Evolutionary conservation across 1,140 invertebrate species (phyloP), one percentile per base, ranked within the genome.

Genomic region (Ruditapes philippinarum): DNA sequence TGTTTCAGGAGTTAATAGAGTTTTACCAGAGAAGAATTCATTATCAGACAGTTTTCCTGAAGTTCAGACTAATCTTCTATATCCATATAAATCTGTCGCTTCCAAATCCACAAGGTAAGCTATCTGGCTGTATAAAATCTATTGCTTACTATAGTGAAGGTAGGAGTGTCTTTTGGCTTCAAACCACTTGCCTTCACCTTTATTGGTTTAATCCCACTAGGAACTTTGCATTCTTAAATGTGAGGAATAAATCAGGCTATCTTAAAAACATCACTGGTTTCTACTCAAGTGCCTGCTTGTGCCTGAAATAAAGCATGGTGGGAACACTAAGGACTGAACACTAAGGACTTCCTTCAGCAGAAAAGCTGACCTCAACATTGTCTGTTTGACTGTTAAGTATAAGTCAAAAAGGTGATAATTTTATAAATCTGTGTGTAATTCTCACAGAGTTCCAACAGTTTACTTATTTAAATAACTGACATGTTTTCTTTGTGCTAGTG

Each of bases 1-100:
- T n/a, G 14, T 92, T 92, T 22, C 90, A 96, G 92, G 98, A 99
- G 95, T 96, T 99, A 36, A 97, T 99, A 68, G 97, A 97, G 60
- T 98, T 98, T 96, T 99, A 99, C 95, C 98, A 99, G 95, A n/a
- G n/a, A 97, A 97, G 73, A 98, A 97, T 85, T 98, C 98, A 94
- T 96, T 99, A 73, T 97, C 97, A 1, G 98, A 99, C 96, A 99
- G 98, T 95, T 99, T 99, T 96, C 95, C 95, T 79, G 95, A 96
- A n/a, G 93, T 96, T 11, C 93, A 95, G 76, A 96, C 95, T 14
- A 95, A 92, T 9, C 91, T 96, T 9, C 89, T 90, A 42, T 93
- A 95, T 82, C 96, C 96, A 36, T 96, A 94, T 91, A 96, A 96
- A 90, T 83, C 86, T 83, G 38, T 70, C 9, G 25, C 28, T 28